Percentiles rank a stretch among this genome's conserved stretches.
Conservation (phyloP, 2,113 vertebrate species). For the Picathartes gymnocephalus region DNA sequence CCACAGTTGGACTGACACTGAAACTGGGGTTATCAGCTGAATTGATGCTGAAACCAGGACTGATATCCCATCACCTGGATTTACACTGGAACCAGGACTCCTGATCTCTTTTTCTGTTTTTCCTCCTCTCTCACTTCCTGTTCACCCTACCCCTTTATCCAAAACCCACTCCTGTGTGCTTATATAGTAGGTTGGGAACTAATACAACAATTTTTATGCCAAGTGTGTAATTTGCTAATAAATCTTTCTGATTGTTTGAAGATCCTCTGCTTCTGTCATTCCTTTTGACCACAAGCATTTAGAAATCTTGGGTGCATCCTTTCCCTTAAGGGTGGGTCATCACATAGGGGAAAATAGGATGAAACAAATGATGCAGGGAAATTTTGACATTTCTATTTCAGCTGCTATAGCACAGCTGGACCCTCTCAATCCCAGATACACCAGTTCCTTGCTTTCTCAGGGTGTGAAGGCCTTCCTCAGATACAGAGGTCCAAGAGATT, state of each 20-base stretch:
- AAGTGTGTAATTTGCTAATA: not conserved
- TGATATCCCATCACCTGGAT: too few species aligned
- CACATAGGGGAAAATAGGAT: not conserved
- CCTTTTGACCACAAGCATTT: not conserved
- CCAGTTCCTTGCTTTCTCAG: not conserved
- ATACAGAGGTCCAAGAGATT: not conserved
- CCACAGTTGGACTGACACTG: not conserved
- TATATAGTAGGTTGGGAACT: not conserved
- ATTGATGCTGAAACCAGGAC: not conserved
- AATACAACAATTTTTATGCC: not conserved
- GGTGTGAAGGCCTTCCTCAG: not conserved
- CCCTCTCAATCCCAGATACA: not conserved
- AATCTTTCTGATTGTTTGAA: not conserved
- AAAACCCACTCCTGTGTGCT: not conserved
- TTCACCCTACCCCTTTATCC: not conserved
- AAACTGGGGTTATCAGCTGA: not conserved
- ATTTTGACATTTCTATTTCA: not conserved
- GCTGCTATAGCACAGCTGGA: not conserved
- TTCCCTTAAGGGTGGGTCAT: not conserved
- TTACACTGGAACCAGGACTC: not conserved
- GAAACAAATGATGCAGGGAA: not conserved
- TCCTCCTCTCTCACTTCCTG: not conserved
- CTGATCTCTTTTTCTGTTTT: not conserved
- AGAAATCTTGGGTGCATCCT: not conserved
- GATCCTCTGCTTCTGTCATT: not conserved